Percentiles rank a stretch among this genome's conserved stretches.
These are phyloP conservation scores for Dicycla oo DNA, from an alignment of 2,888 invertebrate species.

Conservation along the genomic window DNA sequence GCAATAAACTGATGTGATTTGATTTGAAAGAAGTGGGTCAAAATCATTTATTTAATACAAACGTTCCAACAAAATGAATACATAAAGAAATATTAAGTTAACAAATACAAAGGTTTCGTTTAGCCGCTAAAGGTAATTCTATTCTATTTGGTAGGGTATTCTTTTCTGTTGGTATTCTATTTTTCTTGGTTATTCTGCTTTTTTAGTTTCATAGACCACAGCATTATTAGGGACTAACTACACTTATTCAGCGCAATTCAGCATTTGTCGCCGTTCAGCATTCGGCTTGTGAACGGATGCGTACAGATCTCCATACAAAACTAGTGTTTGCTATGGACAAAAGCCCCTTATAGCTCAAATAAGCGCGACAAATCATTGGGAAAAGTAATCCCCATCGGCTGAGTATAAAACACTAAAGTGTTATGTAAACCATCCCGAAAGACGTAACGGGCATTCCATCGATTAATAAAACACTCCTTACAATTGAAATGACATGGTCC, in stretches of 20 bases:
- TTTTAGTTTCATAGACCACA: background rate
- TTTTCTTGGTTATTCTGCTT: too few species aligned
- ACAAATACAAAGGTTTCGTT: too few species aligned
- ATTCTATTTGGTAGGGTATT: too few species aligned
- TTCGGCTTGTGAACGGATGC: too few species aligned
- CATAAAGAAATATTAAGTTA: too few species aligned
- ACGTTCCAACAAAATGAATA: background rate
- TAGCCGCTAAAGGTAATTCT: too few species aligned
- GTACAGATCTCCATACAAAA: too few species aligned
- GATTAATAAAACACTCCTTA: background rate
- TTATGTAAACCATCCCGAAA: background rate
- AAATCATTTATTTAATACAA: background rate
- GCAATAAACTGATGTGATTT: too few species aligned
- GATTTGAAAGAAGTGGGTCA: background rate
- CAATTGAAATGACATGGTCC: background rate
- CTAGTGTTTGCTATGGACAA: too few species aligned
- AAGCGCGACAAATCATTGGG: background rate
- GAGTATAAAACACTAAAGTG: background rate
- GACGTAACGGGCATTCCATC: background rate
- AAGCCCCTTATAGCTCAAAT: background rate
- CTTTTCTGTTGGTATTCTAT: too few species aligned
- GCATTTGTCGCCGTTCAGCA: too few species aligned
- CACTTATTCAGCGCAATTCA: too few species aligned
- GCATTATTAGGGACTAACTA: background rate
- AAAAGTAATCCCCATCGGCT: background rate